Base-by-base conservation (phyloP, 2,888 invertebrate genomes). In the Netelia melanura region DNA sequence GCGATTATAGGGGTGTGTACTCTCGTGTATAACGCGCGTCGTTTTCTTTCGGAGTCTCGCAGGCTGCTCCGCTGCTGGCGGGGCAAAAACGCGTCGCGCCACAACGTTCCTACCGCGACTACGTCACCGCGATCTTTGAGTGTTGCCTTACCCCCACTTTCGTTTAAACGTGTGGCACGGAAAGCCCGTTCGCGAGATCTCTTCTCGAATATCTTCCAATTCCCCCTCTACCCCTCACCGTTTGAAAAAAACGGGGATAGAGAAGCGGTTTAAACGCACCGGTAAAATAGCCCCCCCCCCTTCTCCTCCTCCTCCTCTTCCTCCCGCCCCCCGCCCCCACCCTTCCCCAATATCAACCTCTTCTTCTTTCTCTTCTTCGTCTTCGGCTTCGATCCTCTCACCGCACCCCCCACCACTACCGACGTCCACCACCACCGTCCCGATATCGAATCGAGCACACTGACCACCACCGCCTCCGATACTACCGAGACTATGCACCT, bases 61-160 rank as follows among this genome's bases (percentile, higher is more conserved):
- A 62, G 52, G 48, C 10, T 61, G 38, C 38, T 38, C 38, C 38
- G 38, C 23, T 62, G 85, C 82, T 85, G 88, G 86, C 67, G 86
- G 87, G 88, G 90, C 89, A 91, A 92, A 91, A 91, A 91, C 91
- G 89, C 91, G 90, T 90, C 91, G 90, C 89, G 86, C 86, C 86
- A 30, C 52, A 89, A 87, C 91, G 92, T 91, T 92, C 91, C 92
- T 91, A 90, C 91, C 92, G 89, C 87, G 89, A 91, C 92, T 92
- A 92, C 92, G 92, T 93, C 93, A 93, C 92, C 89, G 89, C 89
- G 91, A 91, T 91, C 91, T 92, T 92, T 92, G 92, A 91, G 91
- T 91, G 91, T 89, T 91, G 90, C 90, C 88, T 89, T 91, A 91
- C 91, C 92, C 93, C 92, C 92, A 91, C 92, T 88, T 88, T 78